These are phyloP conservation scores for Typhlomys cinereus DNA, from an alignment of 2,113 vertebrate species.

Conservation along the genomic window DNA sequence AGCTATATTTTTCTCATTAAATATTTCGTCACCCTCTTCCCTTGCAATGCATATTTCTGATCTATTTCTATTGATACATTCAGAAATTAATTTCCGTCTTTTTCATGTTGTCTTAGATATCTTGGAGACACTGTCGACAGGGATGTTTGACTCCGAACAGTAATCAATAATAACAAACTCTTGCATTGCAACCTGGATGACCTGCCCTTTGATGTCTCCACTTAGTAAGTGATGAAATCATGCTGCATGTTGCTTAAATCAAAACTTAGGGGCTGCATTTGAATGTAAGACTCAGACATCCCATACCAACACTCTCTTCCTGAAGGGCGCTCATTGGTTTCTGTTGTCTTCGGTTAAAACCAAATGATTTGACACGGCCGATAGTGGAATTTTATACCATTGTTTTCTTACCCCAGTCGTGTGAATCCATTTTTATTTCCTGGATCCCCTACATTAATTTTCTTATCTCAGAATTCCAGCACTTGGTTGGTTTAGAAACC, in stretches of 20 bases:
- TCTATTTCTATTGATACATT: neutral
- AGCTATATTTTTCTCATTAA: neutral
- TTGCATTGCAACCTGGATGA: neutral
- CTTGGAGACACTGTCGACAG: neutral
- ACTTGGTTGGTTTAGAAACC: neutral
- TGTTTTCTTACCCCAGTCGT: neutral
- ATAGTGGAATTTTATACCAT: neutral
- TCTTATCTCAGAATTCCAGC: neutral
- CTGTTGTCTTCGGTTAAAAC: neutral
- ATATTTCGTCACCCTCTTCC: too few relatives aligned
- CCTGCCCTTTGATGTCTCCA: neutral
- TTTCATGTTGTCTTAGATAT: neutral
- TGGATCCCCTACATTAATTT: neutral
- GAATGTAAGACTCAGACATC: neutral
- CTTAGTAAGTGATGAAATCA: neutral
- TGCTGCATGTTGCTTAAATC: neutral
- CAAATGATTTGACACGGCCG: neutral
- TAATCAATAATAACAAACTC: neutral
- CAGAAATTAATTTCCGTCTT: neutral
- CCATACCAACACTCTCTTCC: neutral
- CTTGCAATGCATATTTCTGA: neutral
- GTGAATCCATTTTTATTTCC: neutral
- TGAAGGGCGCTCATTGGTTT: neutral
- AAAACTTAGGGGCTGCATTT: neutral
- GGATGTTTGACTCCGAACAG: neutral